These are phyloP conservation scores for Bubo bubo DNA, from an alignment of 2,113 vertebrate species.

Conservation along the genomic window DNA sequence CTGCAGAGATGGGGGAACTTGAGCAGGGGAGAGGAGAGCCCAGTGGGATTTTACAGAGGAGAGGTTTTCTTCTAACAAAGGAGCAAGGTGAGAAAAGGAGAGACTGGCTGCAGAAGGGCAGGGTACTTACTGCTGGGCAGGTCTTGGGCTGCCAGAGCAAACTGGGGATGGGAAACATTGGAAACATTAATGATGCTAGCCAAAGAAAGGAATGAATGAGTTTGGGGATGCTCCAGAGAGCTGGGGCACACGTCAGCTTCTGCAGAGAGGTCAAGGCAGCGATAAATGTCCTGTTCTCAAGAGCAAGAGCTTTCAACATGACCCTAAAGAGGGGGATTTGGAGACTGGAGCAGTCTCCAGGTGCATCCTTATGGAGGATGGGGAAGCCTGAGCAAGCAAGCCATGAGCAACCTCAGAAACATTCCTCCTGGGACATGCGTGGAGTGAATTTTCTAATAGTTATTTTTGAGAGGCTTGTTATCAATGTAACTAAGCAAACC, in stretches of 20 bases:
- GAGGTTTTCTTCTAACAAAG: neutral
- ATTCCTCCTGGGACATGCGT: neutral
- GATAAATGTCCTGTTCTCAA: neutral
- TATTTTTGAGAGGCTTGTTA: neutral
- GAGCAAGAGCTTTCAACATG: neutral
- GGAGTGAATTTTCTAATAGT: neutral
- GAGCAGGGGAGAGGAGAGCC: neutral
- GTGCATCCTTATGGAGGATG: neutral
- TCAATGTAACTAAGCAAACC: neutral
- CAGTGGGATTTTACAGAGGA: neutral
- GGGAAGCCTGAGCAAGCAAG: neutral
- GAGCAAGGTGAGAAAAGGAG: neutral
- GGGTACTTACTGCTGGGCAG: neutral
- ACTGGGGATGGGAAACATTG: accelerated
- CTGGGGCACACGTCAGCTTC: neutral
- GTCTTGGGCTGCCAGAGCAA: neutral
- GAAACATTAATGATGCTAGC: neutral
- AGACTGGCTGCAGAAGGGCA: neutral
- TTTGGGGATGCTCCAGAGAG: neutral
- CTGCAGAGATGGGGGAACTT: neutral
- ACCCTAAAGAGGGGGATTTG: neutral
- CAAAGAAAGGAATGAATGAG: neutral
- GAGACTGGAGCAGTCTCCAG: neutral
- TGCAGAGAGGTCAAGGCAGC: neutral
- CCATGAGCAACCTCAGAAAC: neutral